These are phyloP conservation scores for Motacilla tschutschensis DNA, from an alignment of 2,113 vertebrate genomes.

Conservation along the genomic window DNA sequence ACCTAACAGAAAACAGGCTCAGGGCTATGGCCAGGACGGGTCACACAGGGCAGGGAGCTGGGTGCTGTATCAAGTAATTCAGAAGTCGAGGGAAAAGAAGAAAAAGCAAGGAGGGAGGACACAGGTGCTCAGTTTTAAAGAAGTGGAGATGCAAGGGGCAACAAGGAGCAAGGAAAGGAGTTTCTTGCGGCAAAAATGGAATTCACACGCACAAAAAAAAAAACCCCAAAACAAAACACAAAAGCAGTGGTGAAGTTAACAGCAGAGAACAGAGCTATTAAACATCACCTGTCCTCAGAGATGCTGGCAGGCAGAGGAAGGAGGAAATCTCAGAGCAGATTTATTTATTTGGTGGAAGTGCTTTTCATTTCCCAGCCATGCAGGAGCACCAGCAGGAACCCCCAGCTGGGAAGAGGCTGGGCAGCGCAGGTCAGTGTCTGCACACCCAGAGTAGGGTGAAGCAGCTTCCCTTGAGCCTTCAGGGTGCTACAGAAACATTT, in stretches of 20 bases:
- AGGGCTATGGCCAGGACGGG: not conserved
- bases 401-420: fast-evolving
- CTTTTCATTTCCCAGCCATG: not conserved
- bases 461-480: not conserved
- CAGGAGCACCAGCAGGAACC: not conserved
- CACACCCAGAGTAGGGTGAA: not conserved
- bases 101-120: not conserved
- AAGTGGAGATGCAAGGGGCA: not conserved
- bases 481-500: not conserved
- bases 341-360: not conserved
- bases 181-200: not conserved
- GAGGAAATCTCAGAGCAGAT: not conserved
- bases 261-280: not conserved
- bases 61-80: not conserved
- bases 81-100: not conserved
- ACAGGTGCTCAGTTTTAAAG: not conserved
- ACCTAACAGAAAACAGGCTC: not conserved
- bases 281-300: not conserved
- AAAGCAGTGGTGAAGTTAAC: not conserved
- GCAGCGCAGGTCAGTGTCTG: fast-evolving
- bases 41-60: not conserved
- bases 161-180: not conserved
- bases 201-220: fast-evolving
- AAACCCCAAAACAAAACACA: not conserved
- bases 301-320: not conserved